Percentiles rank a stretch among this genome's conserved stretches.
These are phyloP conservation scores for Thyatira batis DNA, from an alignment of 2,888 invertebrate species.

Conservation along the genomic window DNA sequence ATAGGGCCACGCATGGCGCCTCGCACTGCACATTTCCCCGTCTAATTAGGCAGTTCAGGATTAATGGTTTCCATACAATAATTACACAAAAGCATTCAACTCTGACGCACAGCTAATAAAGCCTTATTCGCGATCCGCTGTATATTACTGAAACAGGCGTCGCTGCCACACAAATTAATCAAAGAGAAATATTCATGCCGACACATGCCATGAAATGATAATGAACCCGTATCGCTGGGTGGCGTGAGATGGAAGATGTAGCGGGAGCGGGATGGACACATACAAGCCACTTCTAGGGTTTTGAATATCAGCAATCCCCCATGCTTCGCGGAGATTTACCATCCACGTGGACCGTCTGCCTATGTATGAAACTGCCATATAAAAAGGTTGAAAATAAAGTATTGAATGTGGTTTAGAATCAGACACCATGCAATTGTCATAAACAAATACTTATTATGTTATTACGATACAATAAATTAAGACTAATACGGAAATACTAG, in stretches of 20 bases:
- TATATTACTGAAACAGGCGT: conserved; percentile 38
- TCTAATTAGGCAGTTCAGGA: conserved; percentile 19
- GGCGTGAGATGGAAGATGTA: conserved; percentile 23
- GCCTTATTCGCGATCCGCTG: conserved; percentile 34
- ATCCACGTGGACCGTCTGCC: too few species aligned
- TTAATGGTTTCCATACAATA: conserved; percentile 27
- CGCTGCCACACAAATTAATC: conserved; percentile 72
- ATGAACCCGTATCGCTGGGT: conserved; percentile 63
- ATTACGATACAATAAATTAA: too few species aligned
- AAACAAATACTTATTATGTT: too few species aligned
- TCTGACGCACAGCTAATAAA: conserved; percentile 59
- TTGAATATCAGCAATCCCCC: too few species aligned
- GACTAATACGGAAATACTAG: too few species aligned
- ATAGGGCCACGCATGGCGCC: background rate
- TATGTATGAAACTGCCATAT: too few species aligned
- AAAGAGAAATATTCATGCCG: conserved; percentile 80
- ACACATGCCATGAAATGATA: conserved; percentile 80
- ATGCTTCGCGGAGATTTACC: too few species aligned
- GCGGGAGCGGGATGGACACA: conserved; percentile 16
- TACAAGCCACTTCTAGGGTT: background rate
- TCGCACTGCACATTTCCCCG: conserved; percentile 1
- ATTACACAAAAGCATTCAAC: conserved; percentile 44
- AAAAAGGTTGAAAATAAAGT: too few species aligned
- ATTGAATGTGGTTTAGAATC: too few species aligned
- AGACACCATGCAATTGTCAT: too few species aligned